phyloP scores from a whole-genome alignment of 2,888 invertebrate genomes.

The Orgyia antiqua region DNA sequence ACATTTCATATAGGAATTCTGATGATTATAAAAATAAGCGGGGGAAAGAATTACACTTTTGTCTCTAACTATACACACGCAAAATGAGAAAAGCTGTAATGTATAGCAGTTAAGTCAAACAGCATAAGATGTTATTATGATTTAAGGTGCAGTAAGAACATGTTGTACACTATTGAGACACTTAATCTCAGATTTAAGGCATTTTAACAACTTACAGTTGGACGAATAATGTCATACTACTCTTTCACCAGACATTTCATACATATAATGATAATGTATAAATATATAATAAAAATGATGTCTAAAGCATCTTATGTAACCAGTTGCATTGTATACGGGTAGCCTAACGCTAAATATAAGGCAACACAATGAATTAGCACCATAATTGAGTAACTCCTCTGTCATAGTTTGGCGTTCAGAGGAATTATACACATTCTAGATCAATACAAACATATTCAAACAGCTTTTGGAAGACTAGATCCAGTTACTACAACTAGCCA shows the following conservation, averaged over 20 bases:
- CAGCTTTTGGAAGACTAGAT: slow-evolving; percentile 3
- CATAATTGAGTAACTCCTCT: slow-evolving; percentile 26
- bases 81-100: slow-evolving; percentile 10
- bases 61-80: slow-evolving; percentile 12
- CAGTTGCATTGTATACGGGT: slow-evolving; percentile 18
- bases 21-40: slow-evolving; percentile 8
- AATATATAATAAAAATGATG: slow-evolving; percentile 18
- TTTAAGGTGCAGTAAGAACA: slow-evolving; percentile 20
- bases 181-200: slow-evolving; percentile 15
- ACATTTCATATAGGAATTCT: slow-evolving; percentile 27
- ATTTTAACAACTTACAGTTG: no score
- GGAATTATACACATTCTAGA: neutral
- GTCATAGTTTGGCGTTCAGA: neutral
- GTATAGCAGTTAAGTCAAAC: no score
- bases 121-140: slow-evolving; percentile 9
- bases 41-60: slow-evolving; percentile 10
- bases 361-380: slow-evolving; percentile 39
- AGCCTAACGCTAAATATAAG: slow-evolving; percentile 31
- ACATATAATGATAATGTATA: slow-evolving; percentile 17
- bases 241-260: no score
- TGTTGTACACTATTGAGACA: slow-evolving; percentile 15
- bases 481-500: neutral
- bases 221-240: no score
- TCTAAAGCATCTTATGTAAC: slow-evolving; percentile 19
- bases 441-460: slow-evolving; percentile 1